Conservation (phyloP, 2,888 invertebrate genomes). For the Melanotus villosus region DNA sequence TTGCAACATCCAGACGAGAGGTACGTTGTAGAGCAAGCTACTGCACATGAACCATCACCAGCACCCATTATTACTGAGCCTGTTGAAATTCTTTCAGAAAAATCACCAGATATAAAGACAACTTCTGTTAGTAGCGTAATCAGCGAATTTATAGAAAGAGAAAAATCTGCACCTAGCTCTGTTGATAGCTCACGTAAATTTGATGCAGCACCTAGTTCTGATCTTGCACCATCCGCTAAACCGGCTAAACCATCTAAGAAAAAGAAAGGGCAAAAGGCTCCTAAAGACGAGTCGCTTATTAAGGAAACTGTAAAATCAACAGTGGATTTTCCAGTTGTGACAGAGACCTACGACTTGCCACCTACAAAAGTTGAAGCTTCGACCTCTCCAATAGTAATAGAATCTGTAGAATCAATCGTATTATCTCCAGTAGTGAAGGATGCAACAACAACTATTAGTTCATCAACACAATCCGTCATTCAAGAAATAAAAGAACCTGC, state of each 20-base stretch:
- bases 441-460: neutral
- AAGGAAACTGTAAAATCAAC: neutral
- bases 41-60: constrained; percentile 58
- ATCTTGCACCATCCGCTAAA: constrained; percentile 31
- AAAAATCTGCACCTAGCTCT: constrained; percentile 47
- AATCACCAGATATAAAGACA: constrained; percentile 45
- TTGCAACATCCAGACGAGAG: constrained; percentile 57
- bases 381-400: neutral
- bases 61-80: constrained; percentile 56
- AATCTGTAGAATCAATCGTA: neutral
- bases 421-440: neutral
- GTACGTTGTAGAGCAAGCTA: constrained; percentile 63
- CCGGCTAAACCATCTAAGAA: constrained; percentile 23
- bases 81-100: constrained; percentile 53
- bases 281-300: constrained; percentile 54
- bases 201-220: constrained; percentile 61
- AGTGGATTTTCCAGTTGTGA: neutral
- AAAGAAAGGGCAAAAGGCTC: constrained; percentile 45
- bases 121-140: constrained; percentile 40
- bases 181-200: constrained; percentile 55
- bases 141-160: constrained; percentile 45
- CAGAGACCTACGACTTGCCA: neutral
- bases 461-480: neutral
- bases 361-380: neutral
- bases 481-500: neutral